Evolutionary conservation across 2,888 invertebrate genomes (phyloP), one percentile per base, ranked within the genome.

Genomic region (Alcis repandata): DNA sequence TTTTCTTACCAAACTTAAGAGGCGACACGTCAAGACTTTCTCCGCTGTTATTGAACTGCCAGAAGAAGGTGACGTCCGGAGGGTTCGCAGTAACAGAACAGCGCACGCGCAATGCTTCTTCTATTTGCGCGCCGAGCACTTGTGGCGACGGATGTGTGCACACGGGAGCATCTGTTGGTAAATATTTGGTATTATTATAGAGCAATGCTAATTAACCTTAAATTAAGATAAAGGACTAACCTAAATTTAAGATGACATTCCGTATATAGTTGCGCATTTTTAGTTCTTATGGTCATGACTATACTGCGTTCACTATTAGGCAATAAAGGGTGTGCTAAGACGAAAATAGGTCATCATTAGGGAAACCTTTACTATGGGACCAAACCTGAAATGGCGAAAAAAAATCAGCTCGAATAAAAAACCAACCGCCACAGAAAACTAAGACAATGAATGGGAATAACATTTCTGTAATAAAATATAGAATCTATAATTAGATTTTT

Each of bases 21-120:
- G 97, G 96, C 3, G 96, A 95, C 0, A 97, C 96, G 78, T 97
- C 97, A 72, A 97, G 95, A 81, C 96, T 97, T 83, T 97, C 97
- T 13, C 97, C 97, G 77, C 97, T 97, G 84, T 97, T 97, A 86
- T 97, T 98, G 89, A 98, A 97, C 81, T 97, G 97, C 98, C 98
- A 98, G 77, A 96, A 95, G 88, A 98, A 98, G 62, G 95, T 96
- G 72, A 98, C 97, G 79, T 97, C 96, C 67, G 95, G 95, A 0
- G 98, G 98, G 89, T 98, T 97, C 33, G 98, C 97, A 32, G 97
- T 96, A 65, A 98, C 97, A 72, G 97, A 96, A 85, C 98, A 98
- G n/a, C 96, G 95, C 64, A 97, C 96, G 69, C 95, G 95, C 68
- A 97, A 94, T 2, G 96, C 95, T 83, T 98, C 98, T 84, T 97